Percentiles rank a stretch among this genome's conserved stretches.
These are phyloP conservation scores for Astropecten irregularis DNA, from an alignment of 53 echinoderm and acorn worm species.

Conservation along the genomic window DNA sequence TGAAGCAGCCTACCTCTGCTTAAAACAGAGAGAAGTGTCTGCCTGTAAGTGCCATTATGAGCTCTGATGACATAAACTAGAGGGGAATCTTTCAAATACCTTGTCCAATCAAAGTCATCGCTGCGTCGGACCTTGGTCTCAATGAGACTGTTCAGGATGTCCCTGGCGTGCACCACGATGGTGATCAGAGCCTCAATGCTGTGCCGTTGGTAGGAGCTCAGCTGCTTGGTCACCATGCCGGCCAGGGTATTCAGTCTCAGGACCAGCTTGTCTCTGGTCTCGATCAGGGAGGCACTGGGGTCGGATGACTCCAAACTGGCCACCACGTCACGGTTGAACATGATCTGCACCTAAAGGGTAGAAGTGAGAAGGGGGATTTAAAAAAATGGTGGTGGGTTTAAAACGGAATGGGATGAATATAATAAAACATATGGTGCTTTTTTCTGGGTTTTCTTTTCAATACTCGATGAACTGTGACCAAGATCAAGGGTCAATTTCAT, in stretches of 20 bases:
- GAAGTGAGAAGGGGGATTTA: not conserved
- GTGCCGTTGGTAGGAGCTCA: conserved; percentile 77
- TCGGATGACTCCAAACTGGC: conserved; percentile 74
- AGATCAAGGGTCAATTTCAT: no score
- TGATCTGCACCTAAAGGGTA: conserved; percentile 84
- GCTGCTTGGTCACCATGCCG: conserved; percentile 81
- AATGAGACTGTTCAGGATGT: conserved; percentile 83
- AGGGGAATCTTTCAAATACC: conserved; percentile 58
- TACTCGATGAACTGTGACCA: no score
- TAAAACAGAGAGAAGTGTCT: no score
- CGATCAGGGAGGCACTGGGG: conserved; percentile 59
- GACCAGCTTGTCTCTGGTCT: conserved; percentile 79
- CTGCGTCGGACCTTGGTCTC: conserved; percentile 73
- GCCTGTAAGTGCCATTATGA: no score
- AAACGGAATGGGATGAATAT: no score
- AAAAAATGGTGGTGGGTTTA: no score
- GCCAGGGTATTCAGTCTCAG: conserved; percentile 88
- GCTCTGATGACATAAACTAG: no score
- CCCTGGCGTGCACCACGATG: conserved; percentile 94
- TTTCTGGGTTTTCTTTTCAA: no score
- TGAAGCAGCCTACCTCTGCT: no score
- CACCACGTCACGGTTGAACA: conserved; percentile 93
- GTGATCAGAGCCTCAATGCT: conserved; percentile 97
- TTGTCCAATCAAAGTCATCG: conserved; percentile 98
- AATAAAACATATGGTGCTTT: no score